Base-by-base conservation (phyloP, 2,797 vertebrate genomes). In the Avahi laniger region DNA sequence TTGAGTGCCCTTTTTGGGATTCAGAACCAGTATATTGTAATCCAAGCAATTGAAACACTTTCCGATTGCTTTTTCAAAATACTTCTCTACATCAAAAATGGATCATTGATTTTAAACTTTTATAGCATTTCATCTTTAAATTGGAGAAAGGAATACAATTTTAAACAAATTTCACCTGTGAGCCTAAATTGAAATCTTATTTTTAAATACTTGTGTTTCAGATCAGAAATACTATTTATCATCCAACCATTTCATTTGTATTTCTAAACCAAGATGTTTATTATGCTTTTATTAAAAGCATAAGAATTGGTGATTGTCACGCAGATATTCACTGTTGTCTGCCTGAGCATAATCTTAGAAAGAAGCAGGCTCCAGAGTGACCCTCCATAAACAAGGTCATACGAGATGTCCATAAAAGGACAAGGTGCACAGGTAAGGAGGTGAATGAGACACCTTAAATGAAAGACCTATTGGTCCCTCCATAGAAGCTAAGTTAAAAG, bases 401-500 rank as follows among this genome's bases (percentile, higher is more conserved):
- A 4, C 17, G 41, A 70, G 15, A 54, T 33, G 48, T 4, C 50
- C 50, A 20, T 20, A 6, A 35, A 81, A 65, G 18, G 67, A 33
- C 76, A 75, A 82, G 57, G 46, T 78, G 1, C 20, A 20, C 52
- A 65, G 70, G 48, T 78, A 73, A 76, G 35, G 85, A 85, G 4
- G 20, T 26, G 15, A 73, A 38, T 17, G 35, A 41, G 50, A 28
- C 20, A 52, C 28, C 33, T 80, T 57, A 75, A 83, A 50, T 46
- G 86, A 75, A 94, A 88, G 50, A 48, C 65, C 38, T 52, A 26
- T 17, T 50, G 35, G 33, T 89, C 43, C 50, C 12, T 54, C 24
- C 70, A 8, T 4, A 6, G 33, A 94, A 86, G 20, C 75, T 38
- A 88, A 59, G 38, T 67, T 83, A 93, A 95, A 93, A 96, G 75